A percentile compares a stretch with the other conserved stretches of the same genome.
phyloP scores from a whole-genome alignment of 64 coral and sea anemone species.

The Pocillopora damicornis region DNA sequence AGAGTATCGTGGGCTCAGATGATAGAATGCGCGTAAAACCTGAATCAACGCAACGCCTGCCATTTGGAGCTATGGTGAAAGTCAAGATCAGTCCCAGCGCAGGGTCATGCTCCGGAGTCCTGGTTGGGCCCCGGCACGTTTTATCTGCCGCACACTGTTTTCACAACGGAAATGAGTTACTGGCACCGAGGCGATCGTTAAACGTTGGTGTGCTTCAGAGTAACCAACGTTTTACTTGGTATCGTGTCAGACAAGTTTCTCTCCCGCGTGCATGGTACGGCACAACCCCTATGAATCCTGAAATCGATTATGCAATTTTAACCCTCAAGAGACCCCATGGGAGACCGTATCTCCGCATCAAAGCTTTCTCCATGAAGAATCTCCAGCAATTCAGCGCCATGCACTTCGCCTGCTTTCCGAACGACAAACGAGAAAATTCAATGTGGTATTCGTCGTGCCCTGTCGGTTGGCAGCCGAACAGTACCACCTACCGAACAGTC shows the following conservation, averaged over 20 bases:
- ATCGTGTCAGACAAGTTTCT: background rate
- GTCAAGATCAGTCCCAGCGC: background rate
- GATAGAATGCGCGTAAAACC: background rate
- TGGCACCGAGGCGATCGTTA: background rate
- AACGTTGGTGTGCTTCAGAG: constrained; percentile 11
- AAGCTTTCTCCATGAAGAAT: constrained; percentile 3
- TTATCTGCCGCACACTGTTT: constrained; percentile 35
- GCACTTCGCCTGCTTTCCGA: constrained; percentile 34
- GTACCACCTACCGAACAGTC: background rate
- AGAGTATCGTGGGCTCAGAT: constrained; percentile 22
- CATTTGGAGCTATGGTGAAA: constrained; percentile 34
- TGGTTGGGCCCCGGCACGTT: constrained; percentile 25
- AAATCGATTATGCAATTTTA: constrained; percentile 15
- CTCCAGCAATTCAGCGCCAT: background rate
- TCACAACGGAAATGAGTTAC: background rate
- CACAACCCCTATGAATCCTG: background rate
- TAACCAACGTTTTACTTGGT: constrained; percentile 7
- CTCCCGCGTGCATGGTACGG: constrained; percentile 20
- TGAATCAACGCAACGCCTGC: background rate
- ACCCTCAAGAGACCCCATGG: background rate
- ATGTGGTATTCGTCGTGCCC: constrained; percentile 42
- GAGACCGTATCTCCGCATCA: constrained; percentile 6
- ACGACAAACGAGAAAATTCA: constrained; percentile 12
- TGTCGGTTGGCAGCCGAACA: constrained; percentile 17
- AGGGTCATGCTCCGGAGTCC: constrained; percentile 5